Conservation (phyloP, 2,888 invertebrate genomes). For the Drosophila fulvimacula region DNA sequence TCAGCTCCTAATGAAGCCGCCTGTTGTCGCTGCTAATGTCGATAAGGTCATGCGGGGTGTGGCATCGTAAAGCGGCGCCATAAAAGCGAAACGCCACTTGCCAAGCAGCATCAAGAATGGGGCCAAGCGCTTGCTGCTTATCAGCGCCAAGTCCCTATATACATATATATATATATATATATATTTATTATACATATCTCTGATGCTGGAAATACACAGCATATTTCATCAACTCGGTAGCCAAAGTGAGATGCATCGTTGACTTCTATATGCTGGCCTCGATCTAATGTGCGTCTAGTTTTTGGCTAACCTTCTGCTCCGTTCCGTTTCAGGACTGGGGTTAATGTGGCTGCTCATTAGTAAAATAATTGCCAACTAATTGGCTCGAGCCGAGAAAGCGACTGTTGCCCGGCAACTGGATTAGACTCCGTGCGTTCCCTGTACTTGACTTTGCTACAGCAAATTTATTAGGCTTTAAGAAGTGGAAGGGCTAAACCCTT, state of each 20-base stretch:
- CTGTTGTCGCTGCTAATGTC: slow-evolving; percentile 59
- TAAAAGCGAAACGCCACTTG: slow-evolving; percentile 52
- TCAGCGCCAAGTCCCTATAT: slow-evolving; percentile 36
- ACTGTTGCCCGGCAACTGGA: slow-evolving; percentile 35
- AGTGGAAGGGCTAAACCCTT: not conserved
- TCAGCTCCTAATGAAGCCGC: slow-evolving; percentile 62
- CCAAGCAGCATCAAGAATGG: slow-evolving; percentile 8
- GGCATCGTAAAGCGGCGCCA: slow-evolving; percentile 63
- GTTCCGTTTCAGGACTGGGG: slow-evolving; percentile 16
- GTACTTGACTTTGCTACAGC: slow-evolving; percentile 3
- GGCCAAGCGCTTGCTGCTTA: slow-evolving; percentile 47
- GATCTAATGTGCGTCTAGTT: slow-evolving; percentile 39
- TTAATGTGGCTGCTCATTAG: slow-evolving; percentile 71
- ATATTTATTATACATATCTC: slow-evolving; percentile 21
- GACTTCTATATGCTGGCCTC: slow-evolving; percentile 35
- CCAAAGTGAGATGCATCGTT: slow-evolving; percentile 21
- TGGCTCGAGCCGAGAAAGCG: slow-evolving; percentile 46
- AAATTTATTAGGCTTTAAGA: not conserved
- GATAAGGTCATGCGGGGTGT: slow-evolving; percentile 69
- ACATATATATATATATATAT: slow-evolving; percentile 29
- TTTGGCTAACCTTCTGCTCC: slow-evolving; percentile 19
- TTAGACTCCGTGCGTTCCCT: slow-evolving; percentile 34
- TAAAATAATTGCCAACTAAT: slow-evolving; percentile 74
- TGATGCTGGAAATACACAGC: slow-evolving; percentile 14
- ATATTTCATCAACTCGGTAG: slow-evolving; percentile 53